These are phyloP conservation scores for Sisor rabdophorus DNA, from an alignment of 2,113 vertebrate species.

Conservation along the genomic window DNA sequence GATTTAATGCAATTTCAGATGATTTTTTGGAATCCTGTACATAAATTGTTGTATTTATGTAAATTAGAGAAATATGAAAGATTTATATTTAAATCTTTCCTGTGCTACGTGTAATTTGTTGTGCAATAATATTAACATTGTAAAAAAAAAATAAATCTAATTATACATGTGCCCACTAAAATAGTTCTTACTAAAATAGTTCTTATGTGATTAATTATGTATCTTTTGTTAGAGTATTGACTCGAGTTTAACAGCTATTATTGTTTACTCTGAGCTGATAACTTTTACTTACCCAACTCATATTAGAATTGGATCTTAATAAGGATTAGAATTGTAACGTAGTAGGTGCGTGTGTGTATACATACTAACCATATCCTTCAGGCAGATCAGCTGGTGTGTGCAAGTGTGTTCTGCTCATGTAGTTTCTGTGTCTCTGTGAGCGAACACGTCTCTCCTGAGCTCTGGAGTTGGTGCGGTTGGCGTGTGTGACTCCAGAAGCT, in stretches of 20 bases:
- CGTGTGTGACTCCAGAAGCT: conserved; percentile 75
- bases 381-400: conserved; percentile 94
- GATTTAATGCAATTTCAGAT: too few relatives aligned
- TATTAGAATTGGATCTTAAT: not conserved
- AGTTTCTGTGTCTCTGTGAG: conserved; percentile 95
- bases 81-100: too few relatives aligned
- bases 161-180: too few relatives aligned
- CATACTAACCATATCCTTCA: conserved; percentile 87
- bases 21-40: too few relatives aligned
- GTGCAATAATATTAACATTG: too few relatives aligned
- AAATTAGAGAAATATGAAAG: too few relatives aligned
- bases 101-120: too few relatives aligned
- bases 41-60: too few relatives aligned
- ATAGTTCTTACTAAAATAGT: not conserved
- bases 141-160: too few relatives aligned
- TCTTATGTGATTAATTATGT: not conserved
- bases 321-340: not conserved
- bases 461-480: conserved; percentile 76
- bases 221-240: not conserved
- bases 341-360: conserved; percentile 10
- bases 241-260: not conserved
- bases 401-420: conserved; percentile 98
- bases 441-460: conserved; percentile 86
- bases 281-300: not conserved
- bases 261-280: not conserved